Evolutionary conservation across 2,113 vertebrate species (phyloP), one percentile per base, ranked within the genome.

Genomic region (Brevimyrus niger): DNA sequence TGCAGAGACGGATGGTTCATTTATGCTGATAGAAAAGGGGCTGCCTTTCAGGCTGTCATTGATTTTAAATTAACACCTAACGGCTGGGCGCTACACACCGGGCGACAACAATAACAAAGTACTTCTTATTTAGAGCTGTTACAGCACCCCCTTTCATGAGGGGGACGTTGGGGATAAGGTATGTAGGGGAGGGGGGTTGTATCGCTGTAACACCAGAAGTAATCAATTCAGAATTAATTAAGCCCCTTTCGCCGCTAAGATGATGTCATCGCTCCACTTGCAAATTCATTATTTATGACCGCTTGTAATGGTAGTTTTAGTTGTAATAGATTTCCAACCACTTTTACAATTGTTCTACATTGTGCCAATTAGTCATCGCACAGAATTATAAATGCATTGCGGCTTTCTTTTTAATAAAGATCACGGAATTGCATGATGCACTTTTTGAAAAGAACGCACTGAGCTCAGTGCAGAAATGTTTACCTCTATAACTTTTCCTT

Each of bases 11-110:
- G 95, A 92, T 92, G 92, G 93, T 93, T 96, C 94, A 94, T 94
- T 94, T 93, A 90, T 93, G 91, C 91, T 89, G 91, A 94, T 95
- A 92, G 92, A 94, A 93, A 90, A 92, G 88, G 88, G 90, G 88
- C 92, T 93, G 93, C 93, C 94, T 95, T 93, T 94, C 93, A 95
- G 93, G 93, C 46, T 0, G 73, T 92, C 93, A 94, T 93, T 94
- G 95, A 95, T 95, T 96, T 96, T 95, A 95, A 96, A 95, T 96
- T 96, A 95, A 96, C 96, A 95, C 95, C 90, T 95, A 95, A 95
- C 94, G 92, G 93, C 92, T 93, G 2, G 93, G 93, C 94, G 95
- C 95, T 94, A 94, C 94, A 95, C 94, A 92, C 94, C 94, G 94
- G 93, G 93, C 94, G 94, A 95, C 93, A 95, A 94, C 94, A 95